Evolutionary conservation across 92 coral and sea anemone species (phyloP), one percentile per base, ranked within the genome.

Genomic region (Nematostella vectensis): DNA sequence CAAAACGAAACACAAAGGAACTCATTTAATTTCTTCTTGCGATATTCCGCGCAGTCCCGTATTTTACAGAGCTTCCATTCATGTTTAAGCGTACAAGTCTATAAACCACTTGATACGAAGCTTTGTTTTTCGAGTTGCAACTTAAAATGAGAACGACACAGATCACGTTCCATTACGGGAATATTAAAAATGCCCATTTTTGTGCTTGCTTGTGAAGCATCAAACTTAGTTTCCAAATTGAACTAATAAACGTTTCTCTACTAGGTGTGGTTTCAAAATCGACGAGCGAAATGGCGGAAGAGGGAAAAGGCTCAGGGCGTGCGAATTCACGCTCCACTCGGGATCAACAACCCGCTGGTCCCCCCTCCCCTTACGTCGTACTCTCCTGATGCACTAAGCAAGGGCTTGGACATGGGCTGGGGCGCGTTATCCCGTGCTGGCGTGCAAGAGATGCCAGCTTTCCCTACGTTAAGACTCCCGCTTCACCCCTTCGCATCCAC

Each of bases 181-280:
- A n/a, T n/a, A n/a, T n/a, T n/a, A n/a, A n/a, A n/a, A n/a, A n/a
- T n/a, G n/a, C n/a, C n/a, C n/a, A n/a, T n/a, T n/a, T n/a, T n/a
- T n/a, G n/a, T n/a, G n/a, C n/a, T n/a, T n/a, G n/a, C n/a, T n/a
- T n/a, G n/a, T n/a, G n/a, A n/a, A n/a, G n/a, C n/a, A n/a, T n/a
- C n/a, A n/a, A n/a, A n/a, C n/a, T n/a, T n/a, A n/a, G n/a, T n/a
- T n/a, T n/a, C n/a, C n/a, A n/a, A n/a, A n/a, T n/a, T n/a, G n/a
- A n/a, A n/a, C n/a, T n/a, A n/a, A n/a, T n/a, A n/a, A n/a, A n/a
- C n/a, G n/a, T n/a, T n/a, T n/a, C n/a, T n/a, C n/a, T n/a, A n/a
- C n/a, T 74, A 85, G 95, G 95, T 85, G 30, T 85, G 95, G 95
- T 85, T 85, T 48, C 95, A 85, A 47, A 85, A 85, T 67, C 79